Conservation (phyloP, 35 echinoderm and acorn worm species). For the Ophiothrix spiculata region DNA sequence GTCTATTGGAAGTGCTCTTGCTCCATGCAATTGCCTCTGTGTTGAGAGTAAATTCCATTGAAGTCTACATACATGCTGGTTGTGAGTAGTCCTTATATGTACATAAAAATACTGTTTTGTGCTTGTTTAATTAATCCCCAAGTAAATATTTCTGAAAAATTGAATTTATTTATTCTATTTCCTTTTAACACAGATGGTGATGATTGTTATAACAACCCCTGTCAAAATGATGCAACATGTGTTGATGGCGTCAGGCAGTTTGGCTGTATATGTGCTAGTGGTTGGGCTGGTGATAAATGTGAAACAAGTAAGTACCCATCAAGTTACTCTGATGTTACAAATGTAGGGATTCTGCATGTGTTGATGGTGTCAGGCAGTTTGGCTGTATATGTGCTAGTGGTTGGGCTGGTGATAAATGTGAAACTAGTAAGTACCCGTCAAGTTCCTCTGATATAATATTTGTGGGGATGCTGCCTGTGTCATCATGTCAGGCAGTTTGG, state of each 20-base stretch:
- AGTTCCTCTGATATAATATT: too few species aligned
- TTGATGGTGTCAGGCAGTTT: background rate
- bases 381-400: background rate
- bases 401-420: background rate
- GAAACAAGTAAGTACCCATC: background rate
- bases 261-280: slow-evolving; percentile 8
- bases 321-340: too few species aligned
- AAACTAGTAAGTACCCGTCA: slow-evolving; percentile 24
- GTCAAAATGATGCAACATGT: slow-evolving; percentile 26
- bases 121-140: background rate
- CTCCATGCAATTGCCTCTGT: too few species aligned
- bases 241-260: slow-evolving; percentile 1
- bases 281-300: background rate
- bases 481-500: too few species aligned
- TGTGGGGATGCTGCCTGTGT: too few species aligned
- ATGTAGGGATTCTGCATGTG: background rate
- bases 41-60: too few species aligned
- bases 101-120: too few species aligned
- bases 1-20: too few species aligned
- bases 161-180: background rate
- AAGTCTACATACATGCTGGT: too few species aligned
- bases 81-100: too few species aligned
- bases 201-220: slow-evolving; percentile 17
- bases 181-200: background rate
- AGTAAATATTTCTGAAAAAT: background rate